phyloP scores from a whole-genome alignment of 1,140 invertebrate species.

The Drosophila gunungcola region DNA sequence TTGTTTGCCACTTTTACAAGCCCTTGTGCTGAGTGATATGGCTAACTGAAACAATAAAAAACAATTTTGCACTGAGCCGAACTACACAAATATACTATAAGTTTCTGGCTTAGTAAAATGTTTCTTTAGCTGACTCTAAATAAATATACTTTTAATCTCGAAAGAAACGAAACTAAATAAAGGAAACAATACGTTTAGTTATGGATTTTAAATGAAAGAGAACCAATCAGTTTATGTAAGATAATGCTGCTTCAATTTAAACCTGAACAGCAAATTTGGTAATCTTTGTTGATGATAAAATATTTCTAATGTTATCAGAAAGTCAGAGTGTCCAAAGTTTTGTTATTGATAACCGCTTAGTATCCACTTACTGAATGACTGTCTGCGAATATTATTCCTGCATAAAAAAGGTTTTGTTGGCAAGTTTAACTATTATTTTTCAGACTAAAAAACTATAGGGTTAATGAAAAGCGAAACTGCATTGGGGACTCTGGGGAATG shows the following conservation, averaged over 20 bases:
- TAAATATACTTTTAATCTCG: too few species aligned
- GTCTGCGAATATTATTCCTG: not conserved
- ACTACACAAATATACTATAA: not conserved
- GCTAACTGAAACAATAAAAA: conserved; percentile 1
- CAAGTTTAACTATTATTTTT: not conserved
- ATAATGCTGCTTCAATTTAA: not conserved
- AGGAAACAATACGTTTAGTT: too few species aligned
- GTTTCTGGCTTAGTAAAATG: too few species aligned
- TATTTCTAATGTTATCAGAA: conserved; percentile 2
- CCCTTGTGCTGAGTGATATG: conserved; percentile 21
- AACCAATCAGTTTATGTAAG: not conserved
- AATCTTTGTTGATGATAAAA: not conserved
- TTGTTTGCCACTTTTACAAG: conserved; percentile 34
- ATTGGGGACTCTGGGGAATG: too few species aligned
- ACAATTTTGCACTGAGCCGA: not conserved
- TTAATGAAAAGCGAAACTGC: too few species aligned
- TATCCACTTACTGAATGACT: not conserved
- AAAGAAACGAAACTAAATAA: not conserved
- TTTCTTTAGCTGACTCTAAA: too few species aligned
- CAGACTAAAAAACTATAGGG: not conserved
- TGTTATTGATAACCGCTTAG: not conserved
- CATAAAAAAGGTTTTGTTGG: not conserved
- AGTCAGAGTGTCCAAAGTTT: not conserved
- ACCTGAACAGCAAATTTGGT: not conserved
- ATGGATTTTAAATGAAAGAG: too few species aligned